Conservation (phyloP, 2,797 vertebrate genomes). For the Argya squamiceps region DNA sequence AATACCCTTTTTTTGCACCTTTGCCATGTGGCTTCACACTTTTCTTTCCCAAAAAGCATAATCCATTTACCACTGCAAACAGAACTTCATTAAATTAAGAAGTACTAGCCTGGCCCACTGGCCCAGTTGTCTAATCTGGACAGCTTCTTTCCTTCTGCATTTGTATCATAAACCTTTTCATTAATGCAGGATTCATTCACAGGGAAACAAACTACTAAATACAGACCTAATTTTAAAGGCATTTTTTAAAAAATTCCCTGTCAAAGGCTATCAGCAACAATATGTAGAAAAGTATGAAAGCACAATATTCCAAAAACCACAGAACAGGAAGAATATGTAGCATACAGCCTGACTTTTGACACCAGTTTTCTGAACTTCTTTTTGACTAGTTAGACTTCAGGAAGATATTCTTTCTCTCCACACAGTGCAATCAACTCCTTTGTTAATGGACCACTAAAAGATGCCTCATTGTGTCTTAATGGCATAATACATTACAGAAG, state of each 20-base stretch:
- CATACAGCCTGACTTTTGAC: not conserved
- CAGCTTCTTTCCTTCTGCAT: not conserved
- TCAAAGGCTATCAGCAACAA: not conserved
- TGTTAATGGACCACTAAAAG: constrained; percentile 53
- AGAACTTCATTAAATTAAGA: not conserved
- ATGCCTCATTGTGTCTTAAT: constrained; percentile 53
- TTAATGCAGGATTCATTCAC: not conserved
- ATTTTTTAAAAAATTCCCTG: not conserved
- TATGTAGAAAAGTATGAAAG: not conserved
- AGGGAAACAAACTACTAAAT: not conserved
- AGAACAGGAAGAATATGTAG: not conserved
- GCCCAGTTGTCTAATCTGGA: not conserved
- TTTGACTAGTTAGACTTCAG: not conserved
- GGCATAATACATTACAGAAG: constrained; percentile 31
- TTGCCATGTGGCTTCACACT: not conserved
- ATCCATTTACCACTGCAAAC: not conserved
- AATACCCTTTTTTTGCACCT: not conserved
- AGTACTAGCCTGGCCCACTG: not conserved
- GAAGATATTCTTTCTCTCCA: not conserved
- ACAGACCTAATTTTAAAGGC: not conserved
- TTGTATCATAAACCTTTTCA: not conserved
- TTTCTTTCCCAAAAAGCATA: not conserved
- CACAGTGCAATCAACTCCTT: not conserved
- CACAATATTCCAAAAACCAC: not conserved
- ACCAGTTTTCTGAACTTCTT: not conserved